Conservation (phyloP, 2,888 invertebrate genomes). For the Lingula anatina region DNA sequence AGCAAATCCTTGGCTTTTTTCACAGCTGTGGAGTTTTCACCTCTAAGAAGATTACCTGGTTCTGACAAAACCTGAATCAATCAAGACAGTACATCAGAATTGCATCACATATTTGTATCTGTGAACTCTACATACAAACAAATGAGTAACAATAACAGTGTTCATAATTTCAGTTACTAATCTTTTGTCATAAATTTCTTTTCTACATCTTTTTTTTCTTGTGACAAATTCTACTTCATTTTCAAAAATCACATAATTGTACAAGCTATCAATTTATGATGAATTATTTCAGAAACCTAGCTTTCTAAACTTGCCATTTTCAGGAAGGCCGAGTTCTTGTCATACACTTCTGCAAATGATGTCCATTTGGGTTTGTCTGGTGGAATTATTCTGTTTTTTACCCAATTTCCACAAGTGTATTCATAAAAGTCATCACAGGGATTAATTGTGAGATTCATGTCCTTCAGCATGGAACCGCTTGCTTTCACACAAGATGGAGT, state of each 20-base stretch:
- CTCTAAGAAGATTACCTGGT: slow-evolving; percentile 15
- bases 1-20: slow-evolving; percentile 27
- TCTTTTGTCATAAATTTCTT: no score
- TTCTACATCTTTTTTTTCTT: no score
- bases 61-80: slow-evolving; percentile 19
- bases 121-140: no score
- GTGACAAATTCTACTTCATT: no score
- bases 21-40: slow-evolving; percentile 27
- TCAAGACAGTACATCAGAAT: not conserved
- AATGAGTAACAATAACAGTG: no score
- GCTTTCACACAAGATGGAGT: slow-evolving; percentile 24
- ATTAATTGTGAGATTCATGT: slow-evolving; percentile 29
- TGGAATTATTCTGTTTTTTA: slow-evolving; percentile 21
- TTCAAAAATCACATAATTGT: no score
- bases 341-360: slow-evolving; percentile 21
- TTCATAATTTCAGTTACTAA: no score
- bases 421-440: slow-evolving; percentile 43
- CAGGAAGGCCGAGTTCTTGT: slow-evolving; percentile 21
- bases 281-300: no score
- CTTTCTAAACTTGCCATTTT: slow-evolving; percentile 19
- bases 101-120: no score
- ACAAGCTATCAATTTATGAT: no score
- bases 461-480: slow-evolving; percentile 26
- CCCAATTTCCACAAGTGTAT: slow-evolving; percentile 38
- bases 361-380: slow-evolving; percentile 27